Evolutionary conservation across 2,888 invertebrate genomes (phyloP).

Genomic region (Clitarchus hookeri): DNA sequence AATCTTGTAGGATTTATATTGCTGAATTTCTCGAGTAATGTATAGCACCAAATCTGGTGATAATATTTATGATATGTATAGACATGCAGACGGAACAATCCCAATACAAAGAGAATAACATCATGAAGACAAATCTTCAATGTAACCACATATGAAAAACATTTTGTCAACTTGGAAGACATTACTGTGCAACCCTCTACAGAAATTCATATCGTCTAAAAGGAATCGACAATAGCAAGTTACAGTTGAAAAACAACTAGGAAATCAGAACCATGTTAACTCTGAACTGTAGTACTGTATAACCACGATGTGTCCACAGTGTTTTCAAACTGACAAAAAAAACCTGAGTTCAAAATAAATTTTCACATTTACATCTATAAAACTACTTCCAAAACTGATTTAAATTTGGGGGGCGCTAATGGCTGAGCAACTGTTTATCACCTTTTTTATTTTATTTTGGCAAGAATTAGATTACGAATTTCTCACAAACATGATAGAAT

Average conservation of each 20-base stretch:
- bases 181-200: not conserved
- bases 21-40: not conserved
- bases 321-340: not conserved
- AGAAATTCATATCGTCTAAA: not conserved
- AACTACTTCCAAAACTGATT: not conserved
- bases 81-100: not conserved
- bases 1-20: not conserved
- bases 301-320: not conserved
- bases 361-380: not conserved
- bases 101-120: not conserved
- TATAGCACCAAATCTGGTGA: not conserved
- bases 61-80: not conserved
- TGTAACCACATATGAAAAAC: not conserved
- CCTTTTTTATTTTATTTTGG: not conserved
- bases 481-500: not conserved
- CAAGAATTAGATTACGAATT: not conserved
- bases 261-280: too few species aligned
- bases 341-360: not conserved
- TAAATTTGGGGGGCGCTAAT: not conserved
- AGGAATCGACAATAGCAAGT: not conserved
- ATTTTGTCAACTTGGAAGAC: slow-evolving; percentile 7
- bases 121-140: not conserved
- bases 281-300: not conserved
- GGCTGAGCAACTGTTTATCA: not conserved
- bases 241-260: not conserved